Conservation (phyloP, 2,888 invertebrate species). For the Minunthozetes semirufus region DNA sequence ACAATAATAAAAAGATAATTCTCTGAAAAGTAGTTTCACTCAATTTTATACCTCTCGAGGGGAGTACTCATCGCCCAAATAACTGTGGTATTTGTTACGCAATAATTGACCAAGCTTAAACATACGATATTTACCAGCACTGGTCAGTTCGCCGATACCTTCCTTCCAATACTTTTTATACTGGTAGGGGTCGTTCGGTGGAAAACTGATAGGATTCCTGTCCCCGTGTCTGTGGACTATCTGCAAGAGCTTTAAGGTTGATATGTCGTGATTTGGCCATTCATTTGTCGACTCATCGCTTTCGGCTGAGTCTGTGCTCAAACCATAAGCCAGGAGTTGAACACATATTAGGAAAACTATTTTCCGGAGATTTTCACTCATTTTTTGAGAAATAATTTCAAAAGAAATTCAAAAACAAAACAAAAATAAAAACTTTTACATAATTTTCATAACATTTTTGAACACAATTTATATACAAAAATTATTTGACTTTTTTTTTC, state of each 20-base stretch:
- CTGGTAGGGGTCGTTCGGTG: slow-evolving; percentile 35
- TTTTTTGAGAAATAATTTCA: too few relatives aligned
- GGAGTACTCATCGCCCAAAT: slow-evolving; percentile 24
- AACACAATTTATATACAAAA: too few relatives aligned
- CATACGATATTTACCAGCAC: slow-evolving; percentile 30
- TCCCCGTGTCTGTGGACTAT: slow-evolving; percentile 36
- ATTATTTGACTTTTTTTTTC: too few relatives aligned
- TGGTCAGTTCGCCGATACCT: slow-evolving; percentile 33
- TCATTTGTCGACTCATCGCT: not conserved
- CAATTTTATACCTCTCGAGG: slow-evolving; percentile 12
- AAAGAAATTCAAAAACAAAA: too few relatives aligned
- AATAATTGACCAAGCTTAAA: slow-evolving; percentile 32
- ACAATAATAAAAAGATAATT: too few relatives aligned
- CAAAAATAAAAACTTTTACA: too few relatives aligned
- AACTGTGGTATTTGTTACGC: slow-evolving; percentile 19
- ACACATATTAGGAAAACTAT: too few relatives aligned
- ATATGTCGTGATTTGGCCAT: slow-evolving; percentile 30
- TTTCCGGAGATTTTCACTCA: too few relatives aligned
- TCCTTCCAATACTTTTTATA: slow-evolving; percentile 29
- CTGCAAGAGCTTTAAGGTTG: slow-evolving; percentile 26
- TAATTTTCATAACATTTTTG: too few relatives aligned
- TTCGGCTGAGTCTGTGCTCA: not conserved
- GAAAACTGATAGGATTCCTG: slow-evolving; percentile 27
- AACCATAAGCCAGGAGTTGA: not conserved
- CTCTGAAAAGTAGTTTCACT: too few relatives aligned